These are phyloP conservation scores for Porites australiensis DNA, from an alignment of 64 coral and sea anemone species.

Conservation along the genomic window DNA sequence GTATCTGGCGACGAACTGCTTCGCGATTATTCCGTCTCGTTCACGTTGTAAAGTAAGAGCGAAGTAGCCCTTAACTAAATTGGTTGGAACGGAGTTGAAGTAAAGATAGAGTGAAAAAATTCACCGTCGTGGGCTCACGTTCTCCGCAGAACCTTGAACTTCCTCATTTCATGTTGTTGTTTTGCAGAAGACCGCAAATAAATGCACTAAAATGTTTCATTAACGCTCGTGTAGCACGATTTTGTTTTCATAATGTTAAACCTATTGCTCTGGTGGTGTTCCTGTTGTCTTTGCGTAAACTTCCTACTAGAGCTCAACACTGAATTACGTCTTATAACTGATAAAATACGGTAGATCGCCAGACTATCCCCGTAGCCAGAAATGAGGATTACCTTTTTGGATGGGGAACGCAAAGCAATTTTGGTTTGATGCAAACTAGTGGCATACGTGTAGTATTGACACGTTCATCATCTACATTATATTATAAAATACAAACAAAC, in stretches of 20 bases:
- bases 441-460: neutral
- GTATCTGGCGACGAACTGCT: neutral
- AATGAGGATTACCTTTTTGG: neutral
- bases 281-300: neutral
- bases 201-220: neutral
- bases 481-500: conserved; percentile 5
- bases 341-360: conserved; percentile 1
- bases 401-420: conserved; percentile 4
- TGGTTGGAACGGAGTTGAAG: neutral
- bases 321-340: conserved; percentile 15
- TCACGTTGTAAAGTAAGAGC: neutral
- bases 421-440: conserved; percentile 13
- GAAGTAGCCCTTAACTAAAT: conserved; percentile 4
- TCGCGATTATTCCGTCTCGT: neutral
- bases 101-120: too few relatives aligned
- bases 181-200: neutral
- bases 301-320: neutral
- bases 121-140: neutral
- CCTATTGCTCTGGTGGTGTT: conserved; percentile 2
- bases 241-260: conserved; percentile 9
- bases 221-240: conserved; percentile 6
- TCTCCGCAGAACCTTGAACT: neutral
- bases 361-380: neutral
- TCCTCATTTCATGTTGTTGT: neutral
- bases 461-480: conserved; percentile 7